Evolutionary conservation across 2,888 invertebrate genomes (phyloP).

Genomic region (Spodoptera exigua): DNA sequence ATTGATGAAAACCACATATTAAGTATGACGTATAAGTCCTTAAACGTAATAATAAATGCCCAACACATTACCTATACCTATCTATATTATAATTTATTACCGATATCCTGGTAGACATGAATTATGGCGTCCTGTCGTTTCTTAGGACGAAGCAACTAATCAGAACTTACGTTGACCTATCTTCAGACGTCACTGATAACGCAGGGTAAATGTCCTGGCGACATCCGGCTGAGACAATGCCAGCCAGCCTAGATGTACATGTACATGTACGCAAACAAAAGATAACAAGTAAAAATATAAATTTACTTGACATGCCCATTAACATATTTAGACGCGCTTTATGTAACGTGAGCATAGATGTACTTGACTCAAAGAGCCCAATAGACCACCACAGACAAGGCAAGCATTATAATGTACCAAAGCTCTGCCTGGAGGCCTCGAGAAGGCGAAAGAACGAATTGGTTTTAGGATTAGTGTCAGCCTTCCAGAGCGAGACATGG

Average conservation of each 20-base stretch:
- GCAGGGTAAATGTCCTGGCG: slow-evolving; percentile 74
- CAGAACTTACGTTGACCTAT: slow-evolving; percentile 68
- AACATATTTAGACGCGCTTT: too few species aligned
- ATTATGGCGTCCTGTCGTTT: slow-evolving; percentile 69
- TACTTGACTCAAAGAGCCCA: too few species aligned
- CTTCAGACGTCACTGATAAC: slow-evolving; percentile 72
- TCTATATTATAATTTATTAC: slow-evolving; percentile 30
- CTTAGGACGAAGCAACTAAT: slow-evolving; percentile 65
- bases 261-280: slow-evolving; percentile 16
- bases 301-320: too few species aligned
- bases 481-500: too few species aligned
- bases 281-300: slow-evolving; percentile 27
- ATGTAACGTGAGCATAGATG: too few species aligned
- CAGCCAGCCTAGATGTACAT: slow-evolving; percentile 21
- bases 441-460: too few species aligned
- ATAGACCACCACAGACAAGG: too few species aligned
- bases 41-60: neutral
- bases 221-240: slow-evolving; percentile 62
- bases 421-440: too few species aligned
- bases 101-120: slow-evolving; percentile 44
- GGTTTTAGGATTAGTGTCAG: too few species aligned
- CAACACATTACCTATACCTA: slow-evolving; percentile 6
- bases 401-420: too few species aligned
- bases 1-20: too few species aligned
- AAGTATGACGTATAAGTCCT: neutral